Evolutionary conservation across 2,113 vertebrate genomes (phyloP).

Genomic region (Marmota flaviventris): DNA sequence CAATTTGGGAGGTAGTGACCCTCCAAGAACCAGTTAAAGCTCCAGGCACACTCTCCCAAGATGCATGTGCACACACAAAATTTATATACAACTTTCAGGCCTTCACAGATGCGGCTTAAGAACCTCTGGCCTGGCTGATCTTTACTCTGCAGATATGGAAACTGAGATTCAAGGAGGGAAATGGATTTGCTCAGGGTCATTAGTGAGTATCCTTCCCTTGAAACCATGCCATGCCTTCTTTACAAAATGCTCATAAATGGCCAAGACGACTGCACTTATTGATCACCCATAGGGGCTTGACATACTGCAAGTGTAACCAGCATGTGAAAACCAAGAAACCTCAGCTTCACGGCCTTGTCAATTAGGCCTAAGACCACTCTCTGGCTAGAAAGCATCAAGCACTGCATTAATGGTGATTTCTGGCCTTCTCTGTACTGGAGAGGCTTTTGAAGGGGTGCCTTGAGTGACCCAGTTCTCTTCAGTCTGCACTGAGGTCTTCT

Average conservation of each 20-base stretch:
- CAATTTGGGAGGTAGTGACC: not conserved
- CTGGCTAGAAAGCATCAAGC: slow-evolving; percentile 50
- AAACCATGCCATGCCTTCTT: not conserved
- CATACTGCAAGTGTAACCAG: not conserved
- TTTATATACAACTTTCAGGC: not conserved
- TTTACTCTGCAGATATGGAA: not conserved
- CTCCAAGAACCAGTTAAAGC: not conserved
- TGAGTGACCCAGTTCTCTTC: slow-evolving; percentile 9
- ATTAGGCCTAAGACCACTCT: slow-evolving; percentile 44
- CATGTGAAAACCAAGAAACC: slow-evolving; percentile 58
- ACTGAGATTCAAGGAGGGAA: not conserved
- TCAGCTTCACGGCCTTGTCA: not conserved
- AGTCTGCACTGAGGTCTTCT: not conserved
- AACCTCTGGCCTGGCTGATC: not conserved
- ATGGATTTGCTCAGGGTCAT: not conserved
- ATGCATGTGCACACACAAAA: accelerated
- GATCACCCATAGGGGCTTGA: not conserved
- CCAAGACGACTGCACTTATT: not conserved
- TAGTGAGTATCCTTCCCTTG: not conserved
- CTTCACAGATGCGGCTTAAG: not conserved
- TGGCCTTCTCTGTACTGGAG: not conserved
- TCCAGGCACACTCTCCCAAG: not conserved
- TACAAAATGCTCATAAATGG: not conserved
- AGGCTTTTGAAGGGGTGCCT: slow-evolving; percentile 45
- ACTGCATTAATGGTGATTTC: not conserved